Base-by-base conservation (phyloP, 2,888 invertebrate species). In the Rutpela maculata region DNA sequence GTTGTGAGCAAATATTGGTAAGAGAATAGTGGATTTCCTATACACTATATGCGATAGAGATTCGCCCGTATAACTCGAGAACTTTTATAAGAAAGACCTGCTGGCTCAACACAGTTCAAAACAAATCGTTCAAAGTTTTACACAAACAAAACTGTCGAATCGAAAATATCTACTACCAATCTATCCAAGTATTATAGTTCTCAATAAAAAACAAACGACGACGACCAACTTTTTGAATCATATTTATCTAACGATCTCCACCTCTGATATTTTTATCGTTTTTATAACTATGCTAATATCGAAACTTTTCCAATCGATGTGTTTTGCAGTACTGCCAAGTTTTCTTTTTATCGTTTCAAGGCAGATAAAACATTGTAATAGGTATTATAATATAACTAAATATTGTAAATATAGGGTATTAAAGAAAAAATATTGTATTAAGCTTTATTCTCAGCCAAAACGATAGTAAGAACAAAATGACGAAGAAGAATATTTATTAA, bases 71-170 rank as follows among this genome's bases (percentile, higher is more conserved):
- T 81, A 80, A 84, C 80, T 83, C 76, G 35, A 26, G 73, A 85
- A 85, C 78, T 83, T 84, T 82, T 80, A 74, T 79, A 81, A 78
- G 81, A 83, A 81, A 78, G 80, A 81, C 78, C 75, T 80, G 80
- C 76, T 71, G 78, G 79, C 77, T 80, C 82, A 72, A 83, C 81
- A 80, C 80, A 83, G 83, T 83, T 83, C 81, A 84, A 86, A 87
- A 87, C 86, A 87, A 87, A 87, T 87, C 86, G 86, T 84, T 85
- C 76, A 83, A 87, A 85, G 83, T 87, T 87, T 83, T 85, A 80
- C 83, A 84, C 86, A 86, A 87, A 87, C 86, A 87, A 85, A 86
- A 85, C 83, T 85, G 85, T 85, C 82, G 82, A 82, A 83, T 85
- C 84, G 85, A 80, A 85, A 86, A 85, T 85, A 85, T 85, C 85